These are phyloP conservation scores for Nephrocerus scutellatus DNA, from an alignment of 2,888 invertebrate species.

Conservation along the genomic window DNA sequence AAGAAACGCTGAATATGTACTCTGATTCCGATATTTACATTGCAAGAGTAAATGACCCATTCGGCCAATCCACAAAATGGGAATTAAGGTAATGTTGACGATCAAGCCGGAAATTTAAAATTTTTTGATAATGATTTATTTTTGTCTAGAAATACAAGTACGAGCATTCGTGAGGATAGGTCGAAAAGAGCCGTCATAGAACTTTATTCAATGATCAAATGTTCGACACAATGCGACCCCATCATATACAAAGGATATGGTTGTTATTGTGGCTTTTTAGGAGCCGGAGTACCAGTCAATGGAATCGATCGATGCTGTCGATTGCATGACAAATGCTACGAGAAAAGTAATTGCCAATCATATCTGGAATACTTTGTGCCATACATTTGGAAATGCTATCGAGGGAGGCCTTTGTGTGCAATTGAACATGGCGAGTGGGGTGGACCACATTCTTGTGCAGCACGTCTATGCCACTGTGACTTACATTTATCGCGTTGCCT, in stretches of 20 bases:
- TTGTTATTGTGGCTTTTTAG: conserved; percentile 83
- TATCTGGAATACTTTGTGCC: conserved; percentile 79
- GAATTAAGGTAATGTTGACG: conserved; percentile 27
- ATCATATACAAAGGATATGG: conserved; percentile 79
- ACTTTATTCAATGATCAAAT: conserved; percentile 79
- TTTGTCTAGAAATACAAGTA: conserved; percentile 7
- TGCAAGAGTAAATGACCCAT: conserved; percentile 44
- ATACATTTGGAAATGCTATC: conserved; percentile 81
- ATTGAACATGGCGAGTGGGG: conserved; percentile 55
- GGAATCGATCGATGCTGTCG: conserved; percentile 76
- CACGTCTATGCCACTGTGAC: conserved; percentile 78
- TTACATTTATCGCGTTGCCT: conserved; percentile 71
- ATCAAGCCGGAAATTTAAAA: no score
- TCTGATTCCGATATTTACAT: conserved; percentile 35
- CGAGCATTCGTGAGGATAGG: conserved; percentile 46
- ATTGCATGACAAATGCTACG: conserved; percentile 80
- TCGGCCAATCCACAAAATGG: conserved; percentile 46
- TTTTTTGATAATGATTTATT: no score
- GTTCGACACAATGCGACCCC: conserved; percentile 79
- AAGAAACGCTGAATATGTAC: conserved; percentile 18
- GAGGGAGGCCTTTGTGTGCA: conserved; percentile 65
- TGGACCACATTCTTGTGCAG: conserved; percentile 61
- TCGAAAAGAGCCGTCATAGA: conserved; percentile 69
- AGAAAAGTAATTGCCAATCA: conserved; percentile 68
- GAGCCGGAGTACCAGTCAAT: conserved; percentile 70